A percentile compares a stretch with the other conserved stretches of the same genome.
Evolutionary conservation across 2,888 invertebrate species (phyloP).

Genomic region (Megastigmus dorsalis): DNA sequence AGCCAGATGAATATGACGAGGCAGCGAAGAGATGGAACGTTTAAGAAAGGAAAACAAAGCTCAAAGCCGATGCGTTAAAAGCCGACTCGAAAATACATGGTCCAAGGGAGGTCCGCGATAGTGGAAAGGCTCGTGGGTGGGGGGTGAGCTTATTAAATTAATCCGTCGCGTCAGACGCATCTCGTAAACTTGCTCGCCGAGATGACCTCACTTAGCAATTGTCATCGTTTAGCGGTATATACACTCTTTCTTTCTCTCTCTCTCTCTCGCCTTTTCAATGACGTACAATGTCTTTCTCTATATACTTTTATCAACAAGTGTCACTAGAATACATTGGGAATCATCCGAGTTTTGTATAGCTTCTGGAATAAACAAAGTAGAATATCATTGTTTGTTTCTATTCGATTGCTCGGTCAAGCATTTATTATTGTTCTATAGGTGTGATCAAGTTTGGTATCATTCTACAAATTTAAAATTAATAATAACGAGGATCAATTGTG

Average conservation of each 20-base stretch:
- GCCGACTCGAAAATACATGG: conserved; percentile 43
- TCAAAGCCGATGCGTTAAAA: conserved; percentile 39
- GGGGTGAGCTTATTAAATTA: conserved; percentile 74
- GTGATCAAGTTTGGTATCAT: too few relatives aligned
- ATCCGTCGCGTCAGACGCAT: conserved; percentile 73
- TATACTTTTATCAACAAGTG: too few relatives aligned
- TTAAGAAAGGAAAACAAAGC: conserved; percentile 42
- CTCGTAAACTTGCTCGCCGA: conserved; percentile 71
- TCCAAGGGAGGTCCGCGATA: conserved; percentile 4
- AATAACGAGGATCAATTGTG: too few relatives aligned
- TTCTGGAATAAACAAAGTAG: too few relatives aligned
- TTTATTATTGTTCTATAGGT: too few relatives aligned
- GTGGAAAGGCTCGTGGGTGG: conserved; percentile 11
- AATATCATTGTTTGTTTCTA: too few relatives aligned
- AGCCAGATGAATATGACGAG: too few relatives aligned
- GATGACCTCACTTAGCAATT: conserved; percentile 74
- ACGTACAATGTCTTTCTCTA: background rate
- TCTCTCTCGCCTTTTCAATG: background rate
- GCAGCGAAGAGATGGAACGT: too few relatives aligned
- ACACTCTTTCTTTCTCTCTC: background rate
- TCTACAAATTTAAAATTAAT: too few relatives aligned
- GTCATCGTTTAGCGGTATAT: conserved; percentile 66
- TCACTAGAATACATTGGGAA: too few relatives aligned
- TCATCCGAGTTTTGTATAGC: too few relatives aligned
- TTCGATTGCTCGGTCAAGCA: too few relatives aligned